Evolutionary conservation across 2,797 vertebrate genomes (phyloP), one percentile per base, ranked within the genome.

Genomic region (Lophius americanus): DNA sequence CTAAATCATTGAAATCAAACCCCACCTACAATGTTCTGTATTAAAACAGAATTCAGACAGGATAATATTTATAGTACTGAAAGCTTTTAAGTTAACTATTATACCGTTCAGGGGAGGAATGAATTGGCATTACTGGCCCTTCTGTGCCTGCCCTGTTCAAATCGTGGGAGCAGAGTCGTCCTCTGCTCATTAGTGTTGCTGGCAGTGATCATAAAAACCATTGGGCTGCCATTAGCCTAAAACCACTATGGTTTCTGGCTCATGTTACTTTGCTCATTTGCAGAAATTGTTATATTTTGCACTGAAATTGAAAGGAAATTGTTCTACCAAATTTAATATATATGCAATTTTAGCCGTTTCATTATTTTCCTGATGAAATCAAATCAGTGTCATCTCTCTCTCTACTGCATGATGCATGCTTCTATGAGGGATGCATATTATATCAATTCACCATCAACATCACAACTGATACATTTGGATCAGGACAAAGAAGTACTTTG

Each of bases 131-230:
- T 11, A 36, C 23, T 42, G 48, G 3, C 7, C 4, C 54, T 67
- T 59, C 23, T 58, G 36, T 41, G 41, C 11, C 47, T 39, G 32
- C 5, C 32, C n/a, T 8, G 46, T 44, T 56, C 46, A 51, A 51
- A 58, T 43, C 43, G 38, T 32, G 48, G 41, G 3, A 67, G 36
- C 6, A 60, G 6, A 56, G 33, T 35, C 60, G 72, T 63, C 38
- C 33, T 56, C 32, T 71, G 49, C 48, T 72, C 63, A 48, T 79
- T 60, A 64, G 59, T 49, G 39, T 64, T 60, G n/a, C 47, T 64
- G 55, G 55, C 55, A 59, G 14, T n/a, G 41, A 60, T 70, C 41
- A 41, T 49, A 11, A 32, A 70, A 67, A 64, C 12, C 51, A 65
- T 41, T 36, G 62, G 23, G 66, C 38, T 49, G 69, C 41, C 50